phyloP scores from a whole-genome alignment of 2,797 vertebrate genomes.

The Nannoperca australis region DNA sequence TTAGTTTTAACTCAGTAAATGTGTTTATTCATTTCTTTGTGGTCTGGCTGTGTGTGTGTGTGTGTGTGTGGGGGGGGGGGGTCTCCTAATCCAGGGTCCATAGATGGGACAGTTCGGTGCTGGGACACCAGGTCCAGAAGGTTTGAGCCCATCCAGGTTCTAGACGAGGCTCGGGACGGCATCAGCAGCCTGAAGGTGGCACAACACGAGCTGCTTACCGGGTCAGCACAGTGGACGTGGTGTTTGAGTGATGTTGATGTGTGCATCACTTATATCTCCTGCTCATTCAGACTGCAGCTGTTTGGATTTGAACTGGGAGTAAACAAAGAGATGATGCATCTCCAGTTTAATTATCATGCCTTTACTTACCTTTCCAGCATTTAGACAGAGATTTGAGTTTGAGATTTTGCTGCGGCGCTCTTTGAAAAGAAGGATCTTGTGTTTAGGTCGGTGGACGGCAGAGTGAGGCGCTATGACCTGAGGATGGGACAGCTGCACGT shows the following conservation, averaged over 20 bases:
- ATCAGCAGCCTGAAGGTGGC: slow-evolving; percentile 94
- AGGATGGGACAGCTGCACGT: slow-evolving; percentile 90
- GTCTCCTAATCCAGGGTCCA: slow-evolving; percentile 86
- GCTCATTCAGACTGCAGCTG: not conserved
- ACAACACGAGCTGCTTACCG: slow-evolving; percentile 90
- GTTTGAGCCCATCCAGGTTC: slow-evolving; percentile 89
- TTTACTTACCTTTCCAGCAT: not conserved
- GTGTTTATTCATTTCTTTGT: not conserved
- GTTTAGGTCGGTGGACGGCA: slow-evolving; percentile 91
- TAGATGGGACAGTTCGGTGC: slow-evolving; percentile 92
- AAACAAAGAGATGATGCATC: not conserved
- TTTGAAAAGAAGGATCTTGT: not conserved
- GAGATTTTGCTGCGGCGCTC: not conserved
- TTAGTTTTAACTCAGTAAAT: not conserved
- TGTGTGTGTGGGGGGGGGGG: not conserved
- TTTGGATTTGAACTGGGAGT: not conserved
- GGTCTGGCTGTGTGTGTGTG: not conserved
- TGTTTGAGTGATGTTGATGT: not conserved
- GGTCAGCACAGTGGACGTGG: slow-evolving; percentile 80
- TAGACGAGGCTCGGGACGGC: slow-evolving; percentile 92
- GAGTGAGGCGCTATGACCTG: slow-evolving; percentile 93
- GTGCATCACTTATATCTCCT: not conserved
- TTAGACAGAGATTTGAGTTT: not conserved
- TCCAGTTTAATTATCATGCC: too few species aligned
- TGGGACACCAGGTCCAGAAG: slow-evolving; percentile 93